Conservation (phyloP, 2,113 vertebrate species). For the Pedetes capensis region DNA sequence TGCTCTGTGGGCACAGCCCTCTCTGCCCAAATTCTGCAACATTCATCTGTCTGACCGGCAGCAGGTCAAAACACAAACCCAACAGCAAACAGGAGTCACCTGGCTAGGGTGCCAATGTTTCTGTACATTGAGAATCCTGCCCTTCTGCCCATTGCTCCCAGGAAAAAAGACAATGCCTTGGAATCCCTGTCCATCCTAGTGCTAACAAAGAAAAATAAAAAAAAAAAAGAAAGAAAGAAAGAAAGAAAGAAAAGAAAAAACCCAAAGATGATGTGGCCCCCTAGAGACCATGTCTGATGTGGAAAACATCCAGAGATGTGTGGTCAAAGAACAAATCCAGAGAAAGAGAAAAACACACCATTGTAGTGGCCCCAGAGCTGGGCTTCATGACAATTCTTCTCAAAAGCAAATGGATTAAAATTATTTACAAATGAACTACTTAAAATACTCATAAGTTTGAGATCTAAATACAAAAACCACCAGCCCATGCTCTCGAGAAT, state of each 20-base stretch:
- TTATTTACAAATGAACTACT: background rate
- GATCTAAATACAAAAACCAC: background rate
- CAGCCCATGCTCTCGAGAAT: background rate
- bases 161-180: too few relatives aligned
- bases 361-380: background rate
- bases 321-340: background rate
- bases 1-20: background rate
- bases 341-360: background rate
- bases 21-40: background rate
- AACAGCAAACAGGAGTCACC: background rate
- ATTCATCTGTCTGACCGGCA: background rate
- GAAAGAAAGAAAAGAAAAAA: background rate
- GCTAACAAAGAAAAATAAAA: background rate
- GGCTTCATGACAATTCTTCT: background rate
- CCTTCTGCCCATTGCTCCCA: background rate
- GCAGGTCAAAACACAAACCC: background rate
- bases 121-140: fast-evolving
- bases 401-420: background rate
- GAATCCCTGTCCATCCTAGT: fast-evolving
- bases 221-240: background rate
- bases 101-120: background rate
- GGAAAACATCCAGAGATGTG: background rate
- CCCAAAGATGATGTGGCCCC: too few relatives aligned
- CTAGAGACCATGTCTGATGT: background rate
- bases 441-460: background rate